Conservation (phyloP, 2,797 vertebrate species). For the Harpagifer antarcticus region DNA sequence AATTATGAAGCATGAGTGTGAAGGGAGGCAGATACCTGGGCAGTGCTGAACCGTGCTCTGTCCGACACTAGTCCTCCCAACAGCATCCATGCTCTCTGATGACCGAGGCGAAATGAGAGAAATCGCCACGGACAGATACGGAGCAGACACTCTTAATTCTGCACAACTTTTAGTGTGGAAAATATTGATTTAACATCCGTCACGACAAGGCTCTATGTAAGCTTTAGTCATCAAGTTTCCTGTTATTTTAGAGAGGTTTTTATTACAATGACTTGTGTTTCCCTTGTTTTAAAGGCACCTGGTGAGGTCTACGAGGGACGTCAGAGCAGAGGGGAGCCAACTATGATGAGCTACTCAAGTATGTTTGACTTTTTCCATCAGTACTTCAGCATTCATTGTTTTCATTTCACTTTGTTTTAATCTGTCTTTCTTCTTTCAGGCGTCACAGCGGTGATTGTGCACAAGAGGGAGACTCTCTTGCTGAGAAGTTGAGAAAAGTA, state of each 20-base stretch:
- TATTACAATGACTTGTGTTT: too few species aligned
- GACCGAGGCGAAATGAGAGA: constrained; percentile 96
- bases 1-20: too few species aligned
- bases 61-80: constrained; percentile 92
- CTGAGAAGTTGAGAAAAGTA: constrained; percentile 85
- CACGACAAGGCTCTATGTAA: too few species aligned
- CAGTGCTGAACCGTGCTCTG: constrained; percentile 86
- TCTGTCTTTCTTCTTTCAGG: constrained; percentile 50
- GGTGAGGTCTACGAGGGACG: constrained; percentile 77
- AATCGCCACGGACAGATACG: constrained; percentile 99
- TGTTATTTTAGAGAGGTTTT: too few species aligned
- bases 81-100: constrained; percentile 94
- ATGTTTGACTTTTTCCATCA: constrained; percentile 61
- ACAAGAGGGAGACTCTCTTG: constrained; percentile 51
- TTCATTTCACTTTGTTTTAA: background rate
- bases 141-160: constrained; percentile 86
- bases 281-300: constrained; percentile 63
- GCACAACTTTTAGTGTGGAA: background rate
- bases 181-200: too few species aligned
- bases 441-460: constrained; percentile 64
- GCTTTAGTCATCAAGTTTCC: too few species aligned
- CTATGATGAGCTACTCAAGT: constrained; percentile 82
- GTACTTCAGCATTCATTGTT: background rate
- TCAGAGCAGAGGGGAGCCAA: constrained; percentile 75
- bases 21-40: constrained; percentile 91